Evolutionary conservation across 2,888 invertebrate genomes (phyloP), one percentile per base, ranked within the genome.

Genomic region (Cheilosia vernalis): DNA sequence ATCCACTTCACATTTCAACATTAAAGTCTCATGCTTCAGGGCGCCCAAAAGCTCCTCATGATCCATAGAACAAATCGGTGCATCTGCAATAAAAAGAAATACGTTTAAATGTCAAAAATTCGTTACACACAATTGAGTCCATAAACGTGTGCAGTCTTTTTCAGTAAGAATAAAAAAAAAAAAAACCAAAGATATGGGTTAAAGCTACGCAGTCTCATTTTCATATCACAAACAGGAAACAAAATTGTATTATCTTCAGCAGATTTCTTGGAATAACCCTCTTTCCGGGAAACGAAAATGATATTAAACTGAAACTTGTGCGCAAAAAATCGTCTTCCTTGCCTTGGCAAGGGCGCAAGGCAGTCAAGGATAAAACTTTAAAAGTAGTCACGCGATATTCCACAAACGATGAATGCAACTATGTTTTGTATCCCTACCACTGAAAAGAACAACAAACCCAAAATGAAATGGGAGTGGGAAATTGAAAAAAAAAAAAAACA

Each of bases 21-120:
- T 94, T 76, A 97, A 95, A n/a, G 96, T 97, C 92, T 97, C 97
- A 91, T 97, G 96, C 92, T 97, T 97, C 89, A 97, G 93, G 63
- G 97, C 97, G 1, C 97, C 97, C 89, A 96, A 95, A 64, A 97
- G 94, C 90, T 97, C 96, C 89, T 96, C 96, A 87, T 95, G 95
- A 87, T 95, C 95, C 89, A 96, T 95, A 51, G 94, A 94, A 90
- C 97, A 97, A 60, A 96, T 94, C 87, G 97, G 97, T 82, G 96
- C 92, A 90, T 91, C 92, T 92, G 88, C 10, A 89, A 88, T 66
- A n/a, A 80, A 40, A 83, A 13, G 30, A 44, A 24, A 42, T 37
- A 24, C 30, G 9, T 13, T 37, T 37, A 37, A 24, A 76, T 73
- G 55, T 70, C 55, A 82, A 37, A 37, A 37, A 37, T 37, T 37